phyloP scores from a whole-genome alignment of 2,888 invertebrate genomes.

The Pyrochroa serraticornis region DNA sequence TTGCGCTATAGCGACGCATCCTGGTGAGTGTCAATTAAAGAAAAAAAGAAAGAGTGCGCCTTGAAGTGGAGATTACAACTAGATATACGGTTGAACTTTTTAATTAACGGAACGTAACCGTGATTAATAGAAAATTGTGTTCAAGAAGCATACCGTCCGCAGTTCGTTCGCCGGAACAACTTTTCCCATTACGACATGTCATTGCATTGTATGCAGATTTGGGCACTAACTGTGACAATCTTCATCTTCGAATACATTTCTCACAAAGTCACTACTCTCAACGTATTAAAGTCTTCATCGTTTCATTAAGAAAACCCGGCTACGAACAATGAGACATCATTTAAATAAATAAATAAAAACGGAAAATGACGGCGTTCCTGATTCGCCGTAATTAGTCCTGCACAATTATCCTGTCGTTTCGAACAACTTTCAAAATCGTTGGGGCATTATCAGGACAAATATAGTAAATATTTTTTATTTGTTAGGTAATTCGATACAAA shows the following conservation, averaged over 20 bases:
- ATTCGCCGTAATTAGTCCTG: constrained; percentile 29
- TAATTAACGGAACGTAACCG: constrained; percentile 60
- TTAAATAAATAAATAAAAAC: constrained; percentile 20
- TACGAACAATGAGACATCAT: constrained; percentile 11
- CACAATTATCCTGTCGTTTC: constrained; percentile 30
- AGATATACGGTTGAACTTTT: constrained; percentile 56
- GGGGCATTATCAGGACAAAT: constrained; percentile 39
- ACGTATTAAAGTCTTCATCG: constrained; percentile 24
- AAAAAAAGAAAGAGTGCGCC: constrained; percentile 42
- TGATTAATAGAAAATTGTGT: constrained; percentile 57
- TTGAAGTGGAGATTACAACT: constrained; percentile 44
- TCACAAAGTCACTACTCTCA: constrained; percentile 33
- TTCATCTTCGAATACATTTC: constrained; percentile 48
- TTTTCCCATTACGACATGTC: constrained; percentile 60
- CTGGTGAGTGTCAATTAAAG: constrained; percentile 39
- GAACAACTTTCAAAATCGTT: constrained; percentile 40
- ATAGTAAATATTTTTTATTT: constrained; percentile 43
- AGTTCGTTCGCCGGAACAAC: constrained; percentile 51
- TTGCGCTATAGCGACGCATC: constrained; percentile 21
- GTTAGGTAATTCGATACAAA: constrained; percentile 51
- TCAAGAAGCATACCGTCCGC: constrained; percentile 55
- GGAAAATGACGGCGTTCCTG: neutral
- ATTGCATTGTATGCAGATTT: constrained; percentile 60
- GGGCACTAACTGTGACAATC: constrained; percentile 59
- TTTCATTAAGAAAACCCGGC: constrained; percentile 20